Evolutionary conservation across 2,113 vertebrate species (phyloP).

Genomic region (Candoia aspera): DNA sequence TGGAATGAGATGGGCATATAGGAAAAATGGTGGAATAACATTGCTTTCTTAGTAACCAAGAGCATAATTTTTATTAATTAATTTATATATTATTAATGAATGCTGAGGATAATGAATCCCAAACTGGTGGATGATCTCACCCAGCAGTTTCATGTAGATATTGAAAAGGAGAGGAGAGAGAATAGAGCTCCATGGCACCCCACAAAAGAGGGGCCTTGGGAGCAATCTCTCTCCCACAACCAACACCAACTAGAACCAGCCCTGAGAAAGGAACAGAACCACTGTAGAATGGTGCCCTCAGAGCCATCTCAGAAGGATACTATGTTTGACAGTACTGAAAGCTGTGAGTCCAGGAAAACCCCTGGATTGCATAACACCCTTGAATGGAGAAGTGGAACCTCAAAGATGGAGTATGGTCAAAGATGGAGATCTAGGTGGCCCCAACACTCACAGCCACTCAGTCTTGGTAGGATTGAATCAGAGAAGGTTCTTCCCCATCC

Average conservation of each 20-base stretch:
- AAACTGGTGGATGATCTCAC: no score
- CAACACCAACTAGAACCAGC: neutral
- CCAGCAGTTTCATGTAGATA: no score
- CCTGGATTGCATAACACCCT: neutral
- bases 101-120: no score
- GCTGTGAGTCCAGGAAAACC: neutral
- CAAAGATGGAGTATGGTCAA: neutral
- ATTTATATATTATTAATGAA: no score
- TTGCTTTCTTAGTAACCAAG: no score
- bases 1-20: no score
- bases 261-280: neutral
- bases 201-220: neutral
- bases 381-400: neutral
- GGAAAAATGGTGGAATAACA: no score
- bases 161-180: no score
- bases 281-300: neutral
- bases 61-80: no score
- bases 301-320: neutral
- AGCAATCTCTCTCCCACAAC: neutral
- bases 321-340: neutral
- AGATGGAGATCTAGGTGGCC: neutral
- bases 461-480: neutral
- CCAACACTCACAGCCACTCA: neutral
- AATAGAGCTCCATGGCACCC: neutral
- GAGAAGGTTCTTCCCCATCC: neutral